Evolutionary conservation across 1,140 invertebrate species (phyloP).

Genomic region (Dolichoris vasculosae): DNA sequence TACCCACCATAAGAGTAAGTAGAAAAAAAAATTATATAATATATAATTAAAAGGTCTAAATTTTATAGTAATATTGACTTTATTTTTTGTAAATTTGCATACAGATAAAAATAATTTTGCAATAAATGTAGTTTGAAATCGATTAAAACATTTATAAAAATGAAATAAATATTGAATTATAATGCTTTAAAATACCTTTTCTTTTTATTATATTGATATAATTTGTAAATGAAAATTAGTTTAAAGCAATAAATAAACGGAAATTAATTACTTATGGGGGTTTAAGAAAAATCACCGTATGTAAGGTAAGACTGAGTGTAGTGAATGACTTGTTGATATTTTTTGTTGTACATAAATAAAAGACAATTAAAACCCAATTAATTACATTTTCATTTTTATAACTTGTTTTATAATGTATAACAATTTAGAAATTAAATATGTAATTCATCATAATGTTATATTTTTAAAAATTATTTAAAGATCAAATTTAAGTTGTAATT

Average conservation of each 20-base stretch:
- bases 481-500: not conserved
- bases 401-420: conserved; percentile 24
- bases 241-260: not conserved
- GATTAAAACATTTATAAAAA: not conserved
- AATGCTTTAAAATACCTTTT: not conserved
- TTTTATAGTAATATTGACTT: conserved; percentile 22
- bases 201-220: conserved; percentile 1
- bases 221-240: conserved; percentile 32
- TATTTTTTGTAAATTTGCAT: conserved; percentile 20
- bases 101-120: conserved; percentile 22
- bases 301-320: conserved; percentile 53
- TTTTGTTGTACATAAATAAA: conserved; percentile 54
- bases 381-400: conserved; percentile 9
- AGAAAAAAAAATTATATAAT: conserved; percentile 19
- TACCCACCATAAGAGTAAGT: conserved; percentile 1
- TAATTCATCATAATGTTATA: not conserved
- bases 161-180: conserved; percentile 2
- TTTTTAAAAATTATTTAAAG: conserved; percentile 11
- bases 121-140: conserved; percentile 16
- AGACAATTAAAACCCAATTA: conserved; percentile 46
- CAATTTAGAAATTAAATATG: conserved; percentile 22
- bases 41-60: not conserved
- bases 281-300: conserved; percentile 47
- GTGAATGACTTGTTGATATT: conserved; percentile 51
- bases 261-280: conserved; percentile 30